Percentiles rank a stretch among this genome's conserved stretches.
Evolutionary conservation across 2,888 invertebrate species (phyloP).

Genomic region (Hermaeophaga mercurialis): DNA sequence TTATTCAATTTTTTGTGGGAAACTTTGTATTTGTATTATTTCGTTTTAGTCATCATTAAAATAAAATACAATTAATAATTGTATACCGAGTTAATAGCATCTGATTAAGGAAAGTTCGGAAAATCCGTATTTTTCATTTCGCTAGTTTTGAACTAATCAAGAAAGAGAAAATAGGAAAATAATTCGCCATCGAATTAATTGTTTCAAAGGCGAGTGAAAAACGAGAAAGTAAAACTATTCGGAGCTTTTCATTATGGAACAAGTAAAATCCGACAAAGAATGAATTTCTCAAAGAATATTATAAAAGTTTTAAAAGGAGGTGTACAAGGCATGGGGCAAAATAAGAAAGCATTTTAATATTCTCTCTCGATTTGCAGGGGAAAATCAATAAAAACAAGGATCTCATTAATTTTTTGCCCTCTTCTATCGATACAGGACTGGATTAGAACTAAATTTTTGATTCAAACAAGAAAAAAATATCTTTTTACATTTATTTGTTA

Average conservation of each 20-base stretch:
- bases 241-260: constrained; percentile 11
- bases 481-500: no score
- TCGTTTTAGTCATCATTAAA: no score
- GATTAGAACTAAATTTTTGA: no score
- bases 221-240: constrained; percentile 12
- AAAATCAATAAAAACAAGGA: constrained; percentile 54
- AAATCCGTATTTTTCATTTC: no score
- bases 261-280: constrained; percentile 24
- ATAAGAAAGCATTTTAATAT: constrained; percentile 54
- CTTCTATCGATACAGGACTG: constrained; percentile 17
- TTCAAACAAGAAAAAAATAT: no score
- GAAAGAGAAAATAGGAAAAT: constrained; percentile 6
- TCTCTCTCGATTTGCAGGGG: constrained; percentile 50
- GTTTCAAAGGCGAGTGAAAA: constrained; percentile 6
- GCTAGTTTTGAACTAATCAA: constrained; percentile 14
- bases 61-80: no score
- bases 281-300: constrained; percentile 36
- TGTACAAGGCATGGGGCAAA: constrained; percentile 37
- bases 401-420: constrained; percentile 53
- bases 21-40: no score
- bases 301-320: constrained; percentile 43
- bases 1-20: no score
- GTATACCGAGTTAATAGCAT: no score
- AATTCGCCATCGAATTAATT: constrained; percentile 10
- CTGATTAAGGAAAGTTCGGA: no score